Conservation (phyloP, 2,113 vertebrate genomes). For the Equus quagga region DNA sequence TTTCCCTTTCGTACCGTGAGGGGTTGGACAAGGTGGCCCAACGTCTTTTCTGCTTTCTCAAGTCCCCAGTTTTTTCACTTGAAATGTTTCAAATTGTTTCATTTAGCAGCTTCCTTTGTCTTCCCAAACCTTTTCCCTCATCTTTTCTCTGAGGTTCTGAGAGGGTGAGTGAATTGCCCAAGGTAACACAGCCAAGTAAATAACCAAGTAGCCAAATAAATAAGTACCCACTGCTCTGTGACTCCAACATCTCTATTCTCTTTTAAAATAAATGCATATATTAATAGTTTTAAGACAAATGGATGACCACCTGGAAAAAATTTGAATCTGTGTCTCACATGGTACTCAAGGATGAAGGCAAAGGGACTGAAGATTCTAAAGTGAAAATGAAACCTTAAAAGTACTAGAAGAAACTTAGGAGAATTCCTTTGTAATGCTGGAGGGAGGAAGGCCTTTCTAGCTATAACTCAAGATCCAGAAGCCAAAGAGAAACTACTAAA, state of each 20-base stretch:
- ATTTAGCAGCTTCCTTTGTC: not conserved
- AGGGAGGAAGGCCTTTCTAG: not conserved
- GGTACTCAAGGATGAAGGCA: not conserved
- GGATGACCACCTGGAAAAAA: not conserved
- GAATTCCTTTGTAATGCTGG: not conserved
- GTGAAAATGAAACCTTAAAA: not conserved
- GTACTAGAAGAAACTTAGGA: not conserved
- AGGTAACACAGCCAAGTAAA: not conserved
- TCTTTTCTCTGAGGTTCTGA: not conserved
- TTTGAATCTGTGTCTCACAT: not conserved
- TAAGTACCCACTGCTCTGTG: not conserved
- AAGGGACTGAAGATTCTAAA: not conserved
- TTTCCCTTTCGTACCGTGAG: not conserved
- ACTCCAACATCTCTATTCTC: not conserved
- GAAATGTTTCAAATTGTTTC: not conserved
- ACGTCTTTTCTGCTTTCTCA: not conserved
- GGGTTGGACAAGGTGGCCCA: not conserved
- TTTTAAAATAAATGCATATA: not conserved
- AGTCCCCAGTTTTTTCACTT: not conserved
- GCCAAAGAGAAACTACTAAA: not conserved
- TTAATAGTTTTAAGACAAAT: not conserved
- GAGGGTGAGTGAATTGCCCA: not conserved
- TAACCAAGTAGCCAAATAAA: not conserved
- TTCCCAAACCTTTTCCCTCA: not conserved
- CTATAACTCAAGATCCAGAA: not conserved